These are phyloP conservation scores for Alligator sinensis DNA, from an alignment of 2,113 vertebrate genomes.

Conservation along the genomic window DNA sequence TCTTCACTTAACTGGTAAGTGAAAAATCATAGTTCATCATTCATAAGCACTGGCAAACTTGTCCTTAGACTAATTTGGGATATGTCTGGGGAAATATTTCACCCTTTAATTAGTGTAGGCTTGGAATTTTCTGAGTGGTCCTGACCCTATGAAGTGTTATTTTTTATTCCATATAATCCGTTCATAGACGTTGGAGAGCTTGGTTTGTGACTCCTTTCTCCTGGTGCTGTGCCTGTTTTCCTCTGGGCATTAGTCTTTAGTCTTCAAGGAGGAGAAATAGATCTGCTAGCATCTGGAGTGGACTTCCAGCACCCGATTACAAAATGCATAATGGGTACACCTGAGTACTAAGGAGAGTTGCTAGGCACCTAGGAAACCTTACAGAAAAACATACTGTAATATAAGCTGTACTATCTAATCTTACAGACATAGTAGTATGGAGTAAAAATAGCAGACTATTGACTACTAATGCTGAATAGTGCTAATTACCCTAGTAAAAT, in stretches of 20 bases:
- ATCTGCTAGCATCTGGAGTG: background rate
- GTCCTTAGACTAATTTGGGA: background rate
- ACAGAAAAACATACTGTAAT: background rate
- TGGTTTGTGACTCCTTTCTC: conserved; percentile 3
- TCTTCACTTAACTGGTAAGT: conserved; percentile 82
- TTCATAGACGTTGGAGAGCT: background rate
- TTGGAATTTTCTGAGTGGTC: conserved; percentile 6
- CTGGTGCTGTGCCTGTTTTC: background rate
- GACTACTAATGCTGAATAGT: background rate
- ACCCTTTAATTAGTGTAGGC: background rate
- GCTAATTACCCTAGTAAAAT: background rate
- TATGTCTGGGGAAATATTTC: background rate
- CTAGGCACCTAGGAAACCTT: background rate
- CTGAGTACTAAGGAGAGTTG: background rate
- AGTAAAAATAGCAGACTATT: background rate
- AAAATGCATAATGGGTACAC: background rate
- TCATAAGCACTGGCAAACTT: background rate
- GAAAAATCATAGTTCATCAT: background rate
- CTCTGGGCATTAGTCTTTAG: background rate
- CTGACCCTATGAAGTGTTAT: background rate
- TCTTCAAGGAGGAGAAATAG: background rate
- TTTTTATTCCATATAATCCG: background rate
- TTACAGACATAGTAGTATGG: background rate
- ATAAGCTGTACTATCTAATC: background rate
- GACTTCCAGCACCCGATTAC: background rate